phyloP scores from a whole-genome alignment of 2,888 invertebrate genomes.

The Agrotis segetum region DNA sequence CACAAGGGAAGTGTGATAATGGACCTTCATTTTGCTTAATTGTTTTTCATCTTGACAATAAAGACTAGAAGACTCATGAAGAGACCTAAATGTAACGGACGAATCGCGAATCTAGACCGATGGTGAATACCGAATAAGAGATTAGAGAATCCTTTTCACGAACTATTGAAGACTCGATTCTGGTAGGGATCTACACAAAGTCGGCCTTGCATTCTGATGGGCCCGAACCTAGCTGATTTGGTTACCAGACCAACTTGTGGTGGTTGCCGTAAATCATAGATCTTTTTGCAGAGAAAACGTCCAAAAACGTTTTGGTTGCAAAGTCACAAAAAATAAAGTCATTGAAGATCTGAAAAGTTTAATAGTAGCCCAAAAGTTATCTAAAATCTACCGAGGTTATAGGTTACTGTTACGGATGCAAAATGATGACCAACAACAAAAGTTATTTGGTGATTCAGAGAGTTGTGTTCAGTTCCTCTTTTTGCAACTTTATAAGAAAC shows the following conservation, averaged over 20 bases:
- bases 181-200: no score
- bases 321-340: neutral
- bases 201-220: neutral
- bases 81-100: neutral
- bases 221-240: no score
- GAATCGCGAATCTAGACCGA: neutral
- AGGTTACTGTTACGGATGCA: conserved; percentile 56
- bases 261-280: no score
- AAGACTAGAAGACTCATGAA: neutral
- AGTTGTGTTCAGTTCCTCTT: conserved; percentile 14
- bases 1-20: no score
- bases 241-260: no score
- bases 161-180: no score
- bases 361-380: conserved; percentile 21
- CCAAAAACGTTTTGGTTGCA: no score
- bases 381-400: conserved; percentile 19
- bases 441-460: conserved; percentile 48
- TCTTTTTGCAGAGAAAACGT: neutral
- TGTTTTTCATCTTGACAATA: neutral
- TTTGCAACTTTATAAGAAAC: conserved; percentile 26
- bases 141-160: conserved; percentile 8
- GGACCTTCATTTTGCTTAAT: no score
- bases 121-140: neutral
- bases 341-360: neutral
- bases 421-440: conserved; percentile 39